Conservation (phyloP, 2,113 vertebrate species). For the Acinonyx jubatus region DNA sequence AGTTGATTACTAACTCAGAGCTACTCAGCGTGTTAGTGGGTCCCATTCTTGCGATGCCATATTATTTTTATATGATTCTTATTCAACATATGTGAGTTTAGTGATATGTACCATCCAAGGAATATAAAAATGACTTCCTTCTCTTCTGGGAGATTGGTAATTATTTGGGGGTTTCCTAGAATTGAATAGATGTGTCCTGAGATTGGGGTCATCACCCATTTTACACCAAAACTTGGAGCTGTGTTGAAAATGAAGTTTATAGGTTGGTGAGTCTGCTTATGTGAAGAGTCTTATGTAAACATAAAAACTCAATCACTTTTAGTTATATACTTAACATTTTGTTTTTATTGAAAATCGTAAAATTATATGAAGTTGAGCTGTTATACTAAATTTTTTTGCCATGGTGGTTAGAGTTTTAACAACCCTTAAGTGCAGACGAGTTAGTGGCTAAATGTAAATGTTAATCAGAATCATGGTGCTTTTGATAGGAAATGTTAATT, state of each 20-base stretch:
- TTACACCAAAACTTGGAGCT: not conserved
- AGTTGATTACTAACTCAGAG: too few species aligned
- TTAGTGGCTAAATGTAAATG: not conserved
- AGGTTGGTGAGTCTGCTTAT: not conserved
- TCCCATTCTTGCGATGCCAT: not conserved
- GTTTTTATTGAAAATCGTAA: conserved; percentile 51
- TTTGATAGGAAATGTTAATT: not conserved
- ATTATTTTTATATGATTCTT: not conserved
- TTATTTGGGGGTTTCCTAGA: not conserved
- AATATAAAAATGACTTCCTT: not conserved
- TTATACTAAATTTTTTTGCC: not conserved
- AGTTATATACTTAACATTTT: not conserved
- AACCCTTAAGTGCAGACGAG: not conserved
- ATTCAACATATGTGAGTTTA: not conserved
- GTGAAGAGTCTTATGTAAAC: not conserved
- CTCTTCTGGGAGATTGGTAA: not conserved
- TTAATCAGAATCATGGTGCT: not conserved
- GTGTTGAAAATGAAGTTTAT: not conserved
- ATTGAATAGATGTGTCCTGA: not conserved
- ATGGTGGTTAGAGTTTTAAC: not conserved
- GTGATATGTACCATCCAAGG: not conserved
- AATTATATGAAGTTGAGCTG: conserved; percentile 21
- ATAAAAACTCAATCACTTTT: not conserved
- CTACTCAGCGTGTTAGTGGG: accelerated
- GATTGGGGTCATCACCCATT: not conserved